These are phyloP conservation scores for Rhodeus uyekii DNA, from an alignment of 2,797 vertebrate species.

Conservation along the genomic window DNA sequence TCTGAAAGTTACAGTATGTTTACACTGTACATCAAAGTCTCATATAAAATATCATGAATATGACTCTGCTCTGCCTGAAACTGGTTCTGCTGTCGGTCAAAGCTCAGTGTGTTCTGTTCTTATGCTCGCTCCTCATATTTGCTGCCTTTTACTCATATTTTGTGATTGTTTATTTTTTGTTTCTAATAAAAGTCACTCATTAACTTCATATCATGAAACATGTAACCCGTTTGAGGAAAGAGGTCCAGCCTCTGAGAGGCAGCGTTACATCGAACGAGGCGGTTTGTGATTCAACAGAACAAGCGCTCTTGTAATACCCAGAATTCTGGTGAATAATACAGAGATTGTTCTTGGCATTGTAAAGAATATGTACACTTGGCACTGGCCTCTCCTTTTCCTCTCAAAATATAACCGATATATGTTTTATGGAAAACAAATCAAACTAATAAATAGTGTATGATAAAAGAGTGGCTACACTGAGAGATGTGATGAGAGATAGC, in stretches of 20 bases:
- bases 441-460: background rate
- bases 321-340: background rate
- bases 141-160: slow-evolving; percentile 36
- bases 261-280: background rate
- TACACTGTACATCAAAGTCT: background rate
- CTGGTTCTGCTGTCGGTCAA: background rate
- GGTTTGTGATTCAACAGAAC: slow-evolving; percentile 5
- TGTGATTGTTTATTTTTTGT: background rate
- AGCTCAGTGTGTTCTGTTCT: background rate
- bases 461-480: background rate
- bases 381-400: background rate
- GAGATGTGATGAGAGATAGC: no score
- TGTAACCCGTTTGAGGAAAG: slow-evolving; percentile 28
- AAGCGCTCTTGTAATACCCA: slow-evolving; percentile 9
- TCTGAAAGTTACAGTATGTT: background rate
- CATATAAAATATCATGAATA: background rate
- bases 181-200: slow-evolving; percentile 52
- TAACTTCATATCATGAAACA: slow-evolving; percentile 45
- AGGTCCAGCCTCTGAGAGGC: background rate
- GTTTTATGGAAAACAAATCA: background rate
- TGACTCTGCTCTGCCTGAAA: background rate
- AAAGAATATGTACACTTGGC: background rate
- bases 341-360: background rate
- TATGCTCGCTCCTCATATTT: background rate
- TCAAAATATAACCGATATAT: background rate